phyloP scores from a whole-genome alignment of 2,888 invertebrate species.

The Sminthurides aquaticus region DNA sequence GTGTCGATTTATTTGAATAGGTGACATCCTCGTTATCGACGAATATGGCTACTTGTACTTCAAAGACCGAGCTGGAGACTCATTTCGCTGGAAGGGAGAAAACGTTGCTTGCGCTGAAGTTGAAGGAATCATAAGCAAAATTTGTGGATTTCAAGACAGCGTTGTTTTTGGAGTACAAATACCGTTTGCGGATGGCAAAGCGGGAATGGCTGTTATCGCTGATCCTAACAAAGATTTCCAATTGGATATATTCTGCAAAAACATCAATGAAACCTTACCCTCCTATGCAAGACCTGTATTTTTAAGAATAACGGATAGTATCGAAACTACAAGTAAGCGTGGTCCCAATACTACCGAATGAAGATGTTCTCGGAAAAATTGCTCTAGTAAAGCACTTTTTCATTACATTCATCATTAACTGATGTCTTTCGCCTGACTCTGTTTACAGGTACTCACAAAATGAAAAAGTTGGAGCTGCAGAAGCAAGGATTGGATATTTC shows the following conservation, averaged over 20 bases:
- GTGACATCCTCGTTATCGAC: slow-evolving; percentile 81
- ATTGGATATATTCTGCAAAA: slow-evolving; percentile 55
- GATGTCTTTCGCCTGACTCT: too few relatives aligned
- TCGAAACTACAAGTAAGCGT: slow-evolving; percentile 20
- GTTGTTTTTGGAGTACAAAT: slow-evolving; percentile 80
- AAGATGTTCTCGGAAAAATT: too few relatives aligned
- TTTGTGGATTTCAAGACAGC: slow-evolving; percentile 73
- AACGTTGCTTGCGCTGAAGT: slow-evolving; percentile 97
- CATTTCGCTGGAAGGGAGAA: slow-evolving; percentile 95
- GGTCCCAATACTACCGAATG: too few relatives aligned
- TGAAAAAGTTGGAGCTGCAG: too few relatives aligned
- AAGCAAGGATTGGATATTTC: too few relatives aligned
- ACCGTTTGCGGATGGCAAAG: slow-evolving; percentile 50
- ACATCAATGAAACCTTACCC: slow-evolving; percentile 65
- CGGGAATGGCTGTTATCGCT: slow-evolving; percentile 87
- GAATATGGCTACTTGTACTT: slow-evolving; percentile 86
- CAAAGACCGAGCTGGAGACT: slow-evolving; percentile 91
- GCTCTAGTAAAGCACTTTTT: background rate
- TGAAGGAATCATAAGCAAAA: slow-evolving; percentile 79
- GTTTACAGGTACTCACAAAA: too few relatives aligned
- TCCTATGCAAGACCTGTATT: slow-evolving; percentile 83
- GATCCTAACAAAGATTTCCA: slow-evolving; percentile 59
- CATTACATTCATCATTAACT: slow-evolving; percentile 2
- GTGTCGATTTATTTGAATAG: slow-evolving; percentile 46
- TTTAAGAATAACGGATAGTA: slow-evolving; percentile 57